Base-by-base conservation (phyloP, 2,888 invertebrate genomes). In the Homarus gammarus region DNA sequence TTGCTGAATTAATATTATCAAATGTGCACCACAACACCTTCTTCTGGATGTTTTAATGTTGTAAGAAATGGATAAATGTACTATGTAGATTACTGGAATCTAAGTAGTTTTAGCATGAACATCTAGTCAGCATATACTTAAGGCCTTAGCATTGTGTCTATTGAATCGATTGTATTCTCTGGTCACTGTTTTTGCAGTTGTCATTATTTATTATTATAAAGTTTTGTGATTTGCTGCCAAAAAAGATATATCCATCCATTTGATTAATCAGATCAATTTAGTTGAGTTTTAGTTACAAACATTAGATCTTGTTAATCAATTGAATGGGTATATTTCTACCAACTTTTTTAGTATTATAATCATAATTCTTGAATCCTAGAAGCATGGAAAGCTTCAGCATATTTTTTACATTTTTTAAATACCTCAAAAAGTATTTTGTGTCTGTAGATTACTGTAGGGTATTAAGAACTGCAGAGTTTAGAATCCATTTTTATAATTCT, bases 61-160 rank as follows among this genome's bases (percentile, higher is more conserved):
- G 51, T 75, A 38, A 61, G 33, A 18, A 36, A 56, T 79, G 51
- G 33, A 79, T 56, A 56, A 79, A 56, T 81, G 81, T 81, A 81
- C 18, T 84, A 36, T 68, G 64, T 78, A 83, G 73, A 49, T 38
- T 83, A 78, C 27, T 61, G 83, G 64, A 61, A n/a, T 27, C 84
- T 22, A n/a, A 49, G 77, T 44, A 78, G 68, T 49, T 78, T 40
- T 85, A 85, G 85, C 85, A 85, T 68, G 85, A 78, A 33, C 31
- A 56, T 85, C 85, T 85, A 85, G 85, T 85, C 85, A 85, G 22
- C 15, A 38, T 38, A 64, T 68, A 70, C 84, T 84, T 73, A 49
- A 33, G 44, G 51, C 51, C 51, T 70, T 49, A 1, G 51, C n/a
- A 38, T 56, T 64, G 75, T 83, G 38, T 44, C 27, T 83, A n/a